Evolutionary conservation across 2,797 vertebrate genomes (phyloP).

Genomic region (Xenopus petersii): DNA sequence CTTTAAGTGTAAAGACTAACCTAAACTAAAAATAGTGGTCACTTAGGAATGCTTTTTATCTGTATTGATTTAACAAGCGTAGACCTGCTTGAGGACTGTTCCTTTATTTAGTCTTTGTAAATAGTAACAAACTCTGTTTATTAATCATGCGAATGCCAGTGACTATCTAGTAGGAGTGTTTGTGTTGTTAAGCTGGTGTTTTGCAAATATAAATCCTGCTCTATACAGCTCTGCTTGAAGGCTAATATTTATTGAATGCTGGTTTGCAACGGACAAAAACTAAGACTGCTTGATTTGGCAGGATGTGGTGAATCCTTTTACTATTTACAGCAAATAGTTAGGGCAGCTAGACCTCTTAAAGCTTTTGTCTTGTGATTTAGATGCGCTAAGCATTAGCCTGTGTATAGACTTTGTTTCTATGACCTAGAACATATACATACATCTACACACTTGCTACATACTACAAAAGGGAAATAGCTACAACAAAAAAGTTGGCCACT

Average conservation of each 20-base stretch:
- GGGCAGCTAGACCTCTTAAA: background rate
- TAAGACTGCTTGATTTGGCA: background rate
- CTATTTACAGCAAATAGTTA: conserved; percentile 22
- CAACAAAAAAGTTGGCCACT: too few species aligned
- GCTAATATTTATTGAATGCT: conserved; percentile 51
- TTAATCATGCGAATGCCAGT: conserved; percentile 43
- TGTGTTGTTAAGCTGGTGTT: conserved; percentile 33
- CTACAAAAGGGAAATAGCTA: too few species aligned
- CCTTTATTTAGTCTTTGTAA: conserved; percentile 54
- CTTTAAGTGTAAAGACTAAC: too few species aligned
- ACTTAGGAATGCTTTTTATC: background rate
- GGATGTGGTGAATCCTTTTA: conserved; percentile 3
- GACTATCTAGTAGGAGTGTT: conserved; percentile 38
- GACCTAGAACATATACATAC: background rate
- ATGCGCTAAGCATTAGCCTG: conserved; percentile 12
- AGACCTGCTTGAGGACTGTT: conserved; percentile 56
- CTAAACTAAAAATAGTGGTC: background rate
- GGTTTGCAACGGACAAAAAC: conserved; percentile 33
- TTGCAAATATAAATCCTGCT: background rate
- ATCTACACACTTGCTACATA: too few species aligned
- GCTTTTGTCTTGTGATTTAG: conserved; percentile 27
- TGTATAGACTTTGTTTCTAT: conserved; percentile 5
- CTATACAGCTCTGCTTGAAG: conserved; percentile 37
- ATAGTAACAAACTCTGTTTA: conserved; percentile 66
- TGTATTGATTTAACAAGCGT: conserved; percentile 58